Conservation (phyloP, 2,888 invertebrate species). For the Meta bourneti region DNA sequence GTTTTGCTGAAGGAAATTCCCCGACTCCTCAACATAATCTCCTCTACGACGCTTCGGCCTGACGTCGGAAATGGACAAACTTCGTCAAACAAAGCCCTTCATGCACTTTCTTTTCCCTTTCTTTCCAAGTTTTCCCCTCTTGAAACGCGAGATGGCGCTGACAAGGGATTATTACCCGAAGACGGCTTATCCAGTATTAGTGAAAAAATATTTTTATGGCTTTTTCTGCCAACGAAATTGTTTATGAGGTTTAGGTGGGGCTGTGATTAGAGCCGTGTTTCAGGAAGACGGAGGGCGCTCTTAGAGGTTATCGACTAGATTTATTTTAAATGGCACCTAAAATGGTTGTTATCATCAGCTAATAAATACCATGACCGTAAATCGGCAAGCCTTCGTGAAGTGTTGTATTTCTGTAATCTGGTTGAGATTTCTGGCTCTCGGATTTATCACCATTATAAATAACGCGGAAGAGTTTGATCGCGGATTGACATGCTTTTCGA, state of each 20-base stretch:
- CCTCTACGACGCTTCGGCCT: neutral
- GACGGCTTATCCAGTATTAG: conserved; percentile 53
- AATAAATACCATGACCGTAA: conserved; percentile 54
- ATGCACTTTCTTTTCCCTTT: neutral
- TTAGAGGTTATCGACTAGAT: conserved; percentile 13
- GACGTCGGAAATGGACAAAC: conserved; percentile 41
- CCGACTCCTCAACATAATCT: conserved; percentile 49
- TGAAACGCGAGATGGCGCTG: conserved; percentile 30
- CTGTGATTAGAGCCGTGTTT: conserved; percentile 29
- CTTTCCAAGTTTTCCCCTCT: neutral
- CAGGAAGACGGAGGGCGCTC: conserved; percentile 24
- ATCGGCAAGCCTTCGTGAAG: neutral
- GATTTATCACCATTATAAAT: no score
- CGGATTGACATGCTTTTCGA: no score
- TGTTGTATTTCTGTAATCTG: no score
- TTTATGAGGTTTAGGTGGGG: conserved; percentile 41
- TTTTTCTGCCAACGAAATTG: conserved; percentile 44
- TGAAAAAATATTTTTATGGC: conserved; percentile 59
- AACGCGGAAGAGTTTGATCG: no score
- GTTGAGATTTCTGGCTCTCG: no score
- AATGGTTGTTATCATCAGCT: conserved; percentile 41
- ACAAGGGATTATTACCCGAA: conserved; percentile 57
- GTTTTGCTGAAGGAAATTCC: conserved; percentile 41
- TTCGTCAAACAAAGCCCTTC: conserved; percentile 30
- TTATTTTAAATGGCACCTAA: conserved; percentile 46